Base-by-base conservation (phyloP, 2,888 invertebrate species). In the Xestia c-nigrum region DNA sequence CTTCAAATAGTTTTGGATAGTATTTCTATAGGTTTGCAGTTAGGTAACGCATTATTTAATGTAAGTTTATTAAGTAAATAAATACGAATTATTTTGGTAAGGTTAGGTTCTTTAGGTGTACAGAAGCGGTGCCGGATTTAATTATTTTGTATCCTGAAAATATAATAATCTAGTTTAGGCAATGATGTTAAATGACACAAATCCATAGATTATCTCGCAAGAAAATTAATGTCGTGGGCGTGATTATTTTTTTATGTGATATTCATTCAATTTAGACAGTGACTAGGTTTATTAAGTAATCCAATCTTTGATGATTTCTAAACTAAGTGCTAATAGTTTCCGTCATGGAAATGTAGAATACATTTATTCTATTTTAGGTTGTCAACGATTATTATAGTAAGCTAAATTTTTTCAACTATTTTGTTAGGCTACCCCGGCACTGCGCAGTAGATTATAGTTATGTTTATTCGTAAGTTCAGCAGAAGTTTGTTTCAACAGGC, bases 401-500 rank as follows among this genome's bases (percentile, higher is more conserved):
- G 5, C 24, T 14, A 0, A 0, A 0, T 50, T 1, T 43, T 74
- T 31, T 50, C 16, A 40, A 40, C 1, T 1, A 63, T 7, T 40
- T n/a, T 59, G 6, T 63, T 12, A n/a, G 2, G 12, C 21, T 24
- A 31, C 14, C 47, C 43, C 65, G 65, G 72, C 65, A 57, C 69
- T 24, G 69, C 19, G 19, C 38, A 14, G 14, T 66, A 67, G 59
- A 12, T 50, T 64, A 21, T 12, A 47, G 16, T 64, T 50, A 47
- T 50, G 61, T 74, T 72, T 59, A 43, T 47, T 73, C 12, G 46
- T 76, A 55, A 83, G 65, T 40, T 78, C 46, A 67, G 67, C 78
- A 76, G 47, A 73, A 81, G 64, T 81, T 86, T 63, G 86, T 89
- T 89, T 81, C 89, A 80, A 76, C 82, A 79, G 89, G 89, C 89